Percentiles rank a stretch among this genome's conserved stretches.
phyloP scores from a whole-genome alignment of 2,888 invertebrate genomes.

The Tinea pellionella region DNA sequence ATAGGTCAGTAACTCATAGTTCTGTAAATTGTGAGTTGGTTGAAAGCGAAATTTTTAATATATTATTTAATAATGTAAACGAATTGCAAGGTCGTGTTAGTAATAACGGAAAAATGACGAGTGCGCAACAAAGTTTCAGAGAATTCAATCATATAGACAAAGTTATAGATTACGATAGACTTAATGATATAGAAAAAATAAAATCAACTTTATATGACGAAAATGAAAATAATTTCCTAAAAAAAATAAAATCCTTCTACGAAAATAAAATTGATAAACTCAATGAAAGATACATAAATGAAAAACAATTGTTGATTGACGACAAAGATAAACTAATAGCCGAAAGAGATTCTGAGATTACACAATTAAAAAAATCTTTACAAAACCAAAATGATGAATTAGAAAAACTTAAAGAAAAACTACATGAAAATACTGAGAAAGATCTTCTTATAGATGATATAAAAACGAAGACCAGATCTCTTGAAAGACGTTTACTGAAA shows the following conservation, averaged over 20 bases:
- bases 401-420: conserved; percentile 30
- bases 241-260: background rate
- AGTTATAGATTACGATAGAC: background rate
- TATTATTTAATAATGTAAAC: background rate
- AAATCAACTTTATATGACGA: background rate
- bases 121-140: background rate
- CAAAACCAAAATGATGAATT: conserved; percentile 39
- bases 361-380: conserved; percentile 28
- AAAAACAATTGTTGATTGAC: conserved; percentile 19
- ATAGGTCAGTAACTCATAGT: background rate
- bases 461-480: conserved; percentile 30
- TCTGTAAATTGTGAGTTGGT: background rate
- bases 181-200: background rate
- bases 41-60: background rate
- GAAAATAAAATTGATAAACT: background rate
- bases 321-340: conserved; percentile 26
- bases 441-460: conserved; percentile 21
- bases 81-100: no score
- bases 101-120: background rate
- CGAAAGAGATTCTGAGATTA: conserved; percentile 33
- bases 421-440: conserved; percentile 27
- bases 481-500: conserved; percentile 47
- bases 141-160: background rate
- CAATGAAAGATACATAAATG: background rate
- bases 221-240: background rate